These are phyloP conservation scores for Chaetodon auriga DNA, from an alignment of 2,113 vertebrate species.

Conservation along the genomic window DNA sequence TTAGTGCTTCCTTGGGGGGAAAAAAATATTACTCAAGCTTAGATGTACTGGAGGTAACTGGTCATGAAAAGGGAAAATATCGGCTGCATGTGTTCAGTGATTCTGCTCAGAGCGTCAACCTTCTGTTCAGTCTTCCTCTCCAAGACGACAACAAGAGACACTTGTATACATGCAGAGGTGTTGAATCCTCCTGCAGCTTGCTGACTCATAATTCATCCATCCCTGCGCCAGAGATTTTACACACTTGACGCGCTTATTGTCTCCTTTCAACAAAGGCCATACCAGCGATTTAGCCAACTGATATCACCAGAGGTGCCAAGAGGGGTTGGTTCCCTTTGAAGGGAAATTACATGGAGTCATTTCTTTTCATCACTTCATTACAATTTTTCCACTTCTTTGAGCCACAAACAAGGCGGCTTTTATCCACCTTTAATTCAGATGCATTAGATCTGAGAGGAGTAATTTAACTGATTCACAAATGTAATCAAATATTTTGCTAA, in stretches of 20 bases:
- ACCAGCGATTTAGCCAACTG: not conserved
- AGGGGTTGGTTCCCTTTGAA: not conserved
- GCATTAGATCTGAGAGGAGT: not conserved
- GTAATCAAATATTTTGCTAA: not conserved
- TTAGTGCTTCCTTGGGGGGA: not conserved
- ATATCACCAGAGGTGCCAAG: not conserved
- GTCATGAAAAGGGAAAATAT: conserved; percentile 11
- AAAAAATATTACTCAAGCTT: not conserved
- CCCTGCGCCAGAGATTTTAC: not conserved
- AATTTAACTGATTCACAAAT: not conserved
- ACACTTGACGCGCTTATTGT: conserved; percentile 11
- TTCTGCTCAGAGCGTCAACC: not conserved
- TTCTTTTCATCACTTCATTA: not conserved
- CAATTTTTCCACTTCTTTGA: not conserved
- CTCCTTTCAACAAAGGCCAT: not conserved
- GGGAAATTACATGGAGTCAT: conserved; percentile 9
- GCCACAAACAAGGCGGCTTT: not conserved
- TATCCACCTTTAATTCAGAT: not conserved
- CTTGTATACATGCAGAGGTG: not conserved
- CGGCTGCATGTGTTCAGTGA: not conserved
- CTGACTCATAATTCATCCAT: not conserved
- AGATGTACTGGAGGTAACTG: not conserved
- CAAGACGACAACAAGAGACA: not conserved
- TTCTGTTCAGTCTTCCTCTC: not conserved
- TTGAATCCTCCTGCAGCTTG: not conserved